A percentile compares a stretch with the other conserved stretches of the same genome.
Conservation (phyloP, 2,797 vertebrate species). For the Phylloscopus collybita region DNA sequence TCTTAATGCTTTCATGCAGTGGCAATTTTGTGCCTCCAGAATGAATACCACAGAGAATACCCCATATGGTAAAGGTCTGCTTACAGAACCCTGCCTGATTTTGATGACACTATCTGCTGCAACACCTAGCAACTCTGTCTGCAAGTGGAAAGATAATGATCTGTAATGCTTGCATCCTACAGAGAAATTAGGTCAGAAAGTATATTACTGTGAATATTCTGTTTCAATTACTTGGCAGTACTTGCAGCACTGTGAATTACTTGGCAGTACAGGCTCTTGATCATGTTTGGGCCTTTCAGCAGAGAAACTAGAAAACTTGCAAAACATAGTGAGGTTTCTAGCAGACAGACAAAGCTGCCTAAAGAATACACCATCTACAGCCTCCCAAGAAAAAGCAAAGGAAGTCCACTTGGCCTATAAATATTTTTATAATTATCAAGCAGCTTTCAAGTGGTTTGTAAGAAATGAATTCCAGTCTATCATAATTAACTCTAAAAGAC, state of each 20-base stretch:
- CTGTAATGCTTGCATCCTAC: background rate
- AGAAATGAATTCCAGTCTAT: background rate
- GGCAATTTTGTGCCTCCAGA: background rate
- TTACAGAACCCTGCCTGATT: conserved; percentile 81
- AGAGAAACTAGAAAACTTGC: background rate
- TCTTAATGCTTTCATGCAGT: background rate
- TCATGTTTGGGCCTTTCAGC: background rate
- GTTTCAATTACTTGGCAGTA: background rate
- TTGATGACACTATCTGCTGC: conserved; percentile 79
- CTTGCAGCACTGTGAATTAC: background rate
- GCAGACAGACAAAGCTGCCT: background rate
- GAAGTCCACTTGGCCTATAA: background rate
- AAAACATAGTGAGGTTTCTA: background rate
- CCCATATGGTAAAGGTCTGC: background rate
- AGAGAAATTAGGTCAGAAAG: background rate
- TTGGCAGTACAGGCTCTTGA: background rate
- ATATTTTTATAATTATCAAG: conserved; percentile 2
- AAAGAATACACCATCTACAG: background rate
- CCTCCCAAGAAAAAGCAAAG: background rate
- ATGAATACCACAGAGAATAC: background rate
- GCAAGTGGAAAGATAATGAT: conserved; percentile 26
- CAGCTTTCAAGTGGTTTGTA: conserved; percentile 37
- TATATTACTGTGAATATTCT: background rate
- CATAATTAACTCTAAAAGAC: conserved; percentile 9
- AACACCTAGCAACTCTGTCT: conserved; percentile 81